phyloP scores from a whole-genome alignment of 2,797 vertebrate genomes.

The Caiman crocodilus region DNA sequence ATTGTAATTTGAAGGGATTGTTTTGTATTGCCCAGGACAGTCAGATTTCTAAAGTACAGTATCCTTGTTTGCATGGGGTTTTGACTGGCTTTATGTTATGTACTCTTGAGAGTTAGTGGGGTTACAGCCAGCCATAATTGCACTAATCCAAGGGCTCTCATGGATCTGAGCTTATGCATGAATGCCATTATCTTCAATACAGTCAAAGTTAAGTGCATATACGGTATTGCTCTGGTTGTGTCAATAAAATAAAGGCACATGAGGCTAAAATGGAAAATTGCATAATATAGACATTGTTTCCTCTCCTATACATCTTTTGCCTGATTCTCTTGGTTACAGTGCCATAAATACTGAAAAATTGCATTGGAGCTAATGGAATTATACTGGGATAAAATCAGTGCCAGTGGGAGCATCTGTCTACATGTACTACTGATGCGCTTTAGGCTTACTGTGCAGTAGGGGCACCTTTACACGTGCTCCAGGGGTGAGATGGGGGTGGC shows the following conservation, averaged over 20 bases:
- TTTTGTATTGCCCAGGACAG: background rate
- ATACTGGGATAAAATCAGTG: background rate
- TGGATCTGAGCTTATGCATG: background rate
- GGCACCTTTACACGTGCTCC: no score
- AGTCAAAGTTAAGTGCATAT: background rate
- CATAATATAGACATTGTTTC: fast-evolving
- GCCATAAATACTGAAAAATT: background rate
- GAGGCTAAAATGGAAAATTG: background rate
- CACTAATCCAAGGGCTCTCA: background rate
- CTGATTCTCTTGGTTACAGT: background rate
- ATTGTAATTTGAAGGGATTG: background rate
- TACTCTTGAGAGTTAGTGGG: background rate
- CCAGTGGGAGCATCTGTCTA: background rate
- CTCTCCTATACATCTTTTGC: fast-evolving
- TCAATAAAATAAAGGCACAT: background rate
- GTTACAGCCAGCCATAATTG: fast-evolving
- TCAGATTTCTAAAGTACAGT: fast-evolving
- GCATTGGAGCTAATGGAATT: background rate
- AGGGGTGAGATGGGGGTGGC: no score
- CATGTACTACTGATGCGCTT: no score
- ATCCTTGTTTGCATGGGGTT: fast-evolving
- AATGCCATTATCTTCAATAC: background rate
- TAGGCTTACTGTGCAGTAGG: no score
- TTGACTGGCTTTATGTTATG: fast-evolving
- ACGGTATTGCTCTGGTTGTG: background rate